Evolutionary conservation across 2,113 vertebrate species (phyloP).

Genomic region (Oreochromis aureus): DNA sequence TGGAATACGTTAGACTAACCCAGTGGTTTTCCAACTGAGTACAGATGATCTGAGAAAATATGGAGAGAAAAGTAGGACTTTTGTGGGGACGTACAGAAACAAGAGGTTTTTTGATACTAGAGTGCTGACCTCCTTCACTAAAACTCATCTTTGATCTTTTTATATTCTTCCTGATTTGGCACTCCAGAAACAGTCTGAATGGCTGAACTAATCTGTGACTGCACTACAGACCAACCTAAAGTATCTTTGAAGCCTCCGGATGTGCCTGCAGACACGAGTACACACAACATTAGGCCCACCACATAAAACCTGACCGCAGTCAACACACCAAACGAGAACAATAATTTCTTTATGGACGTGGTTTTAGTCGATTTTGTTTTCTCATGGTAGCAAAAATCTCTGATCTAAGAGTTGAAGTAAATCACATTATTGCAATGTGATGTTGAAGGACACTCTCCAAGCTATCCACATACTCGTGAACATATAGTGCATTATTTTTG

Average conservation of each 20-base stretch:
- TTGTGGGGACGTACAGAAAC: not conserved
- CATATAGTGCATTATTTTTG: not conserved
- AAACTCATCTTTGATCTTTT: rapidly evolving
- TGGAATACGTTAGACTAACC: not conserved
- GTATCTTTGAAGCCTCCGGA: rapidly evolving
- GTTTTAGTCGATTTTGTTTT: rapidly evolving
- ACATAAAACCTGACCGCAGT: not conserved
- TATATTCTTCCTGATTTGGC: not conserved
- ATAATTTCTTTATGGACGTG: not conserved
- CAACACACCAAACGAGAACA: not conserved
- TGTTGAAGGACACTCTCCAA: rapidly evolving
- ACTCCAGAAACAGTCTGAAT: not conserved
- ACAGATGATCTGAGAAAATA: not conserved
- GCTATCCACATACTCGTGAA: rapidly evolving
- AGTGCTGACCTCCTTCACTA: not conserved
- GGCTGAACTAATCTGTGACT: rapidly evolving
- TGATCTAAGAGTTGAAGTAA: not conserved
- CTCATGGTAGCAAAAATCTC: rapidly evolving
- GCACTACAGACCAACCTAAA: not conserved
- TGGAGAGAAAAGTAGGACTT: not conserved
- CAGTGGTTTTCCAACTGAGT: not conserved
- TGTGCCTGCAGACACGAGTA: not conserved
- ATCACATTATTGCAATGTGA: not conserved
- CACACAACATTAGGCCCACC: not conserved
- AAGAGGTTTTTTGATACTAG: not conserved